A percentile compares a stretch with the other conserved stretches of the same genome.
Evolutionary conservation across 2,113 vertebrate species (phyloP).

Genomic region (Syngnathoides biaculeatus): DNA sequence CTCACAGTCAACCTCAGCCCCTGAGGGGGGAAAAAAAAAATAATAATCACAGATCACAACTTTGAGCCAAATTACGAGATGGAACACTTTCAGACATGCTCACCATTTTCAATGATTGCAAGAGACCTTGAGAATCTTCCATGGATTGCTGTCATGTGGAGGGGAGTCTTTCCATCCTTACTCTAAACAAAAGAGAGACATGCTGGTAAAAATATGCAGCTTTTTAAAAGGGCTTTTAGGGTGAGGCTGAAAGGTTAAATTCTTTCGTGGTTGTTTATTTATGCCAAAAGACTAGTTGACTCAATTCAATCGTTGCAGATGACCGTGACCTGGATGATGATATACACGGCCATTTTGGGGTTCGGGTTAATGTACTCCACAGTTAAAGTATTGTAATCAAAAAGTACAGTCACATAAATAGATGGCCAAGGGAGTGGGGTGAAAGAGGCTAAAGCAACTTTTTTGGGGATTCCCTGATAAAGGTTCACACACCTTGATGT

Average conservation of each 20-base stretch:
- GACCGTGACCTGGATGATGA: background rate
- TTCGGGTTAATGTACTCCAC: background rate
- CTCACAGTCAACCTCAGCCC: conserved; percentile 96
- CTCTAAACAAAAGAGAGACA: conserved; percentile 74
- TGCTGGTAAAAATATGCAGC: background rate
- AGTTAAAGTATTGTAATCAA: too few relatives aligned
- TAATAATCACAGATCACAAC: background rate
- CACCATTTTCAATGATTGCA: conserved; percentile 97
- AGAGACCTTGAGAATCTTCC: conserved; percentile 98
- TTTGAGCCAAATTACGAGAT: background rate
- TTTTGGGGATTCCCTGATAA: background rate
- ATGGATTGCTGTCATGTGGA: conserved; percentile 98
- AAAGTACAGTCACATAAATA: background rate
- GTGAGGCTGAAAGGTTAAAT: background rate
- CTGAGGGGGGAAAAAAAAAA: conserved; percentile 53
- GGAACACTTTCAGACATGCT: conserved; percentile 37
- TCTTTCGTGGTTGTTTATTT: too few relatives aligned
- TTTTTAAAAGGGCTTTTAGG: background rate
- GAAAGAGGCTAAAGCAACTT: background rate
- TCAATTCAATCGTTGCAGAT: background rate
- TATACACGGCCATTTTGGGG: background rate
- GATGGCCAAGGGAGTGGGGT: background rate
- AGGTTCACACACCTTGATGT: conserved; percentile 82
- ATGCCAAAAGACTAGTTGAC: background rate
- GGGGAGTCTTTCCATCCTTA: conserved; percentile 97